Percentiles rank a stretch among this genome's conserved stretches.
Conservation (phyloP, 1,140 invertebrate species). For the Polyergus mexicanus region DNA sequence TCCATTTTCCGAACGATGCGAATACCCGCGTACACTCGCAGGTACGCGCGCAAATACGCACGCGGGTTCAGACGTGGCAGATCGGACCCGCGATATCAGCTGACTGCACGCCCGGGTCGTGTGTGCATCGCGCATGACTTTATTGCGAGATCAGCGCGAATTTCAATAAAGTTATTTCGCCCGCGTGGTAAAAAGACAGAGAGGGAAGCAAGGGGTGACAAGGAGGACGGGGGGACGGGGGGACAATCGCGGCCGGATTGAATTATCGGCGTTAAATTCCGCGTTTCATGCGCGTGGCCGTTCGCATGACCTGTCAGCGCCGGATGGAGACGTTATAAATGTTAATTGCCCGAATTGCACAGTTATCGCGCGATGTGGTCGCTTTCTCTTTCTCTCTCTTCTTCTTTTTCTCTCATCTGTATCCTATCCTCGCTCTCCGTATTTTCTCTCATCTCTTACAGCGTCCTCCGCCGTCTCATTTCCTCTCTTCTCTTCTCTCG, state of each 20-base stretch:
- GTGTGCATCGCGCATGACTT: constrained; percentile 75
- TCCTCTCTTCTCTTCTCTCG: constrained; percentile 34
- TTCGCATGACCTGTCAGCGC: constrained; percentile 58
- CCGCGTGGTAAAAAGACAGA: not conserved
- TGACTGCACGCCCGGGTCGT: constrained; percentile 50
- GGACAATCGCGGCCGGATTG: constrained; percentile 68
- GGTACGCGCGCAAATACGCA: constrained; percentile 59
- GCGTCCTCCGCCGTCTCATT: constrained; percentile 36
- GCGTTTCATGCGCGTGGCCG: constrained; percentile 77
- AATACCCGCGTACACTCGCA: constrained; percentile 31
- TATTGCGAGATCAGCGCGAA: constrained; percentile 77
- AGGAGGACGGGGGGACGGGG: constrained; percentile 37
- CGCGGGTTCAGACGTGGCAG: constrained; percentile 48
- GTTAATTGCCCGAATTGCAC: constrained; percentile 84
- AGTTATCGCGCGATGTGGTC: constrained; percentile 74
- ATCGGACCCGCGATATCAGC: constrained; percentile 71
- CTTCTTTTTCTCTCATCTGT: not conserved
- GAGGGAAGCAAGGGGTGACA: too few relatives aligned
- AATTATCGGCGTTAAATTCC: constrained; percentile 83
- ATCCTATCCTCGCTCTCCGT: constrained; percentile 1
- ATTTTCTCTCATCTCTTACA: constrained; percentile 29
- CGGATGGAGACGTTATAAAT: constrained; percentile 84
- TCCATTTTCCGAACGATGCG: constrained; percentile 63
- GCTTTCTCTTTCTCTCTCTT: constrained; percentile 49
- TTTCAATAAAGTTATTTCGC: constrained; percentile 83